These are phyloP conservation scores for Nansenia antarctica DNA, from an alignment of 2,113 vertebrate species.

Conservation along the genomic window DNA sequence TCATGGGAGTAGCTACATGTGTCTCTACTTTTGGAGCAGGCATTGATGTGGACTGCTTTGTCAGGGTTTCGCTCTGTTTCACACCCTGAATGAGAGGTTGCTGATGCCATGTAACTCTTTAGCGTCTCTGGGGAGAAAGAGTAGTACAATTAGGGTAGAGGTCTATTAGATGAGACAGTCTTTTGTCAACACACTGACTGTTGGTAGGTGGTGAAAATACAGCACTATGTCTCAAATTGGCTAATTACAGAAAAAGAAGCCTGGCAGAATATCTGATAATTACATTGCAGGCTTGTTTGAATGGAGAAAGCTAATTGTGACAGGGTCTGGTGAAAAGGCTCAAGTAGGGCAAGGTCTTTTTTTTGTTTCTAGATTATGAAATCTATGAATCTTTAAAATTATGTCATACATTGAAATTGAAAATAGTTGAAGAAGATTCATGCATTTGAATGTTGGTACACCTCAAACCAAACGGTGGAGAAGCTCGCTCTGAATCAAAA, in stretches of 20 bases:
- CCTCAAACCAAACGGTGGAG: no score
- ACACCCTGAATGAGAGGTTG: constrained; percentile 8
- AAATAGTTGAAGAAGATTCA: no score
- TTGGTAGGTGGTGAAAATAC: not conserved
- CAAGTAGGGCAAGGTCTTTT: no score
- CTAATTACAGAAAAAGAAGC: not conserved
- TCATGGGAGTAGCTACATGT: not conserved
- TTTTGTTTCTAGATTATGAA: no score
- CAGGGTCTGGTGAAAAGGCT: no score
- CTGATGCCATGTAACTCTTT: constrained; percentile 18
- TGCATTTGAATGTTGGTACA: no score
- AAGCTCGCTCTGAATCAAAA: no score
- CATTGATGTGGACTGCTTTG: constrained; percentile 4
- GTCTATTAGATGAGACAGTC: not conserved
- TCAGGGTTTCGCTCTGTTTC: constrained; percentile 14
- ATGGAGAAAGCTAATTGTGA: not conserved
- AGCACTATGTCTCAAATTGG: not conserved
- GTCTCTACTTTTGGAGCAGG: not conserved
- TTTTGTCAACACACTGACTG: constrained; percentile 1
- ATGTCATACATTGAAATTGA: no score
- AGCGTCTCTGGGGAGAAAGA: not conserved
- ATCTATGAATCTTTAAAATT: no score
- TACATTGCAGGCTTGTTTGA: not conserved
- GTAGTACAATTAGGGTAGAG: not conserved
- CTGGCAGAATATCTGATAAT: not conserved